Conservation (phyloP, 2,113 vertebrate species). For the Astatotilapia flaviijosephi region DNA sequence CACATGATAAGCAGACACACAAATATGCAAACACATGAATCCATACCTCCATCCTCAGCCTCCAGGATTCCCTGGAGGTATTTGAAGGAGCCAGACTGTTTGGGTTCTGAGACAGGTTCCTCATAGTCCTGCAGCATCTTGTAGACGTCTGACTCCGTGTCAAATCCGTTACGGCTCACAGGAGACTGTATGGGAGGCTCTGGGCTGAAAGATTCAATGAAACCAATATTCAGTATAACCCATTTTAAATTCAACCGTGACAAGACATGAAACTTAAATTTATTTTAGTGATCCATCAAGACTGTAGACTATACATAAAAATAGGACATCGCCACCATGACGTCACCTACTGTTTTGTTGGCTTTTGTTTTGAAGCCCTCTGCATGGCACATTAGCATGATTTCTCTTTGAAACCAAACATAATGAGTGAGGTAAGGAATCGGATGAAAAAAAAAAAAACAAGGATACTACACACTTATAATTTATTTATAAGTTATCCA, state of each 20-base stretch:
- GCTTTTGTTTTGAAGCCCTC: neutral
- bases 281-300: neutral
- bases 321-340: neutral
- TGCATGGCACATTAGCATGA: fast-evolving
- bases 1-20: neutral
- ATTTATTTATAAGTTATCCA: neutral
- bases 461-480: too few species aligned
- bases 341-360: neutral
- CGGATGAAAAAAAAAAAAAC: too few species aligned
- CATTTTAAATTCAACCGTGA: neutral
- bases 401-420: neutral
- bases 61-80: conserved; percentile 95
- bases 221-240: neutral
- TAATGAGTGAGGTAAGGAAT: neutral
- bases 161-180: conserved; percentile 67
- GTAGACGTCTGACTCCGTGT: conserved; percentile 89
- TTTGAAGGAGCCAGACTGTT: conserved; percentile 95
- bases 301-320: neutral
- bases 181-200: conserved; percentile 75
- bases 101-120: conserved; percentile 80
- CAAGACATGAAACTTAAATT: neutral
- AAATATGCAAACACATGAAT: neutral
- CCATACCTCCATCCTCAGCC: conserved; percentile 85
- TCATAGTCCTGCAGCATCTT: conserved; percentile 89
- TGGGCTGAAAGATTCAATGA: conserved; percentile 65